These are phyloP conservation scores for Tympanuchus pallidicinctus DNA, from an alignment of 2,113 vertebrate genomes.

Conservation along the genomic window DNA sequence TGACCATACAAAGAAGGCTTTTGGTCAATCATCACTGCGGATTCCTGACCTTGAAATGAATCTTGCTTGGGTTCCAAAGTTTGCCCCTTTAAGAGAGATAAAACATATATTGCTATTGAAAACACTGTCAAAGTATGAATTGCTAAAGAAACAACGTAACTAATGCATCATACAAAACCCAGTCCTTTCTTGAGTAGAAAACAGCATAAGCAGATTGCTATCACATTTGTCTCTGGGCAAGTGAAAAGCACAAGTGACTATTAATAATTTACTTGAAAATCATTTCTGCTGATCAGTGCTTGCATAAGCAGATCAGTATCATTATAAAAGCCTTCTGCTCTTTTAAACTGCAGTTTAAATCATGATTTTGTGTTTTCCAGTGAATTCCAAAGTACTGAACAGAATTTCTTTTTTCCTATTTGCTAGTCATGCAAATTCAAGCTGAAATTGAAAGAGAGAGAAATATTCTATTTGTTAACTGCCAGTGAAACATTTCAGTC, in stretches of 20 bases:
- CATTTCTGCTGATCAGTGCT: not conserved
- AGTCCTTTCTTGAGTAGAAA: not conserved
- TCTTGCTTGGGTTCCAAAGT: slow-evolving; percentile 85
- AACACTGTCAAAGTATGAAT: not conserved
- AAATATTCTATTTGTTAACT: not conserved
- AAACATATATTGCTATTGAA: not conserved
- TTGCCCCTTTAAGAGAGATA: slow-evolving; percentile 82
- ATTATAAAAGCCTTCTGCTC: not conserved
- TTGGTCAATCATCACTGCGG: slow-evolving; percentile 88
- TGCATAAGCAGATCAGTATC: not conserved
- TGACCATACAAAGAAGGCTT: slow-evolving; percentile 89
- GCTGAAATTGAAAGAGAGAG: not conserved
- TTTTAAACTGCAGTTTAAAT: not conserved
- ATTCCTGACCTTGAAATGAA: slow-evolving; percentile 86
- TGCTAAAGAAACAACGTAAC: not conserved
- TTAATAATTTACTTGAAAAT: not conserved
- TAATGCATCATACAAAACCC: not conserved
- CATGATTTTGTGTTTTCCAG: not conserved
- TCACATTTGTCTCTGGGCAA: not conserved
- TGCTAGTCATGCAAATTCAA: not conserved
- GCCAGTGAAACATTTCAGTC: not conserved
- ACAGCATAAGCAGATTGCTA: not conserved
- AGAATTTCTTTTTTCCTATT: not conserved
- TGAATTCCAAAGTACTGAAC: not conserved
- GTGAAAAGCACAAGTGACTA: not conserved